phyloP scores from a whole-genome alignment of 1,140 invertebrate species.

The Orussus abietinus region DNA sequence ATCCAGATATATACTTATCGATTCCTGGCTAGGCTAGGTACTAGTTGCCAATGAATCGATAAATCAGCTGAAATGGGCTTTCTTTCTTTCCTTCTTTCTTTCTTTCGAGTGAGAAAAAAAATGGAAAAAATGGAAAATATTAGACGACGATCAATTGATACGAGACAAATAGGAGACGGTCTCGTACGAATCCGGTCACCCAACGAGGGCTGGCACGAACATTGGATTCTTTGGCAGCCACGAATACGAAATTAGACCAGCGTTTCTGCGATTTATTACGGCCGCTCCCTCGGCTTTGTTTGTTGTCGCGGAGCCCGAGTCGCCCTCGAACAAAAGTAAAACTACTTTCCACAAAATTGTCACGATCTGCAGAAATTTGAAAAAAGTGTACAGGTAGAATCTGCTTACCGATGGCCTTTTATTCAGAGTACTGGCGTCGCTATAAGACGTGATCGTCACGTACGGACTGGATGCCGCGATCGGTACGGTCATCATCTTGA shows the following conservation, averaged over 20 bases:
- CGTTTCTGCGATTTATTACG: not conserved
- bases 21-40: too few relatives aligned
- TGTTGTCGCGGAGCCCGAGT: not conserved
- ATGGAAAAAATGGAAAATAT: too few relatives aligned
- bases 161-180: too few relatives aligned
- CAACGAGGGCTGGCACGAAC: constrained; percentile 6
- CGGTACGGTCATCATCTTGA: constrained; percentile 47
- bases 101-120: too few relatives aligned
- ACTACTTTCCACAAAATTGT: not conserved
- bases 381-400: constrained; percentile 8
- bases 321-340: not conserved
- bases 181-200: constrained; percentile 5
- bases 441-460: constrained; percentile 42
- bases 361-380: constrained; percentile 2
- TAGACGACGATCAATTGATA: too few relatives aligned
- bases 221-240: constrained; percentile 10
- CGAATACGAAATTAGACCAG: constrained; percentile 18
- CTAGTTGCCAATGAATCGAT: too few relatives aligned
- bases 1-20: too few relatives aligned
- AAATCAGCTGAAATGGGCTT: too few relatives aligned
- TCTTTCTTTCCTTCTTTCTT: too few relatives aligned
- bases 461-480: constrained; percentile 45
- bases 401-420: constrained; percentile 40
- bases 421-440: constrained; percentile 43
- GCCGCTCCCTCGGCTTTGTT: not conserved